Conservation (phyloP, 2,888 invertebrate genomes). For the Horisme vitalbata region DNA sequence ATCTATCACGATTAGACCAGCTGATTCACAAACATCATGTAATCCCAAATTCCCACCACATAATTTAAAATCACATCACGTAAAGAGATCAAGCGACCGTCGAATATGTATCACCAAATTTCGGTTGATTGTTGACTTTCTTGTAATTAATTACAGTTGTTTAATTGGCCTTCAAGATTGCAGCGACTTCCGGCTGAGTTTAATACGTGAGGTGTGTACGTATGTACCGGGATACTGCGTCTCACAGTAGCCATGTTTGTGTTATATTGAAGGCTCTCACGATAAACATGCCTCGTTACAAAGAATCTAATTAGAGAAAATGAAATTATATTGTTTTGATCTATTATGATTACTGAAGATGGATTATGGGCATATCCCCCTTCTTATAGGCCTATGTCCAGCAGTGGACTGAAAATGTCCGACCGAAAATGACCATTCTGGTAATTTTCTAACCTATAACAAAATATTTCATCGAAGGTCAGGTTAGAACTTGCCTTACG, state of each 20-base stretch:
- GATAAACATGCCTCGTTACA: no score
- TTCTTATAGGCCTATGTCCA: no score
- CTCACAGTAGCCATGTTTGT: not conserved
- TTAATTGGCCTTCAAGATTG: slow-evolving; percentile 40
- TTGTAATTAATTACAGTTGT: slow-evolving; percentile 54
- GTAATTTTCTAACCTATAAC: no score
- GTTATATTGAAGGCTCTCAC: not conserved
- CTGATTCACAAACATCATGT: slow-evolving; percentile 50
- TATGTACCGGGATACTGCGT: slow-evolving; percentile 4
- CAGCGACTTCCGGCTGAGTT: slow-evolving; percentile 25
- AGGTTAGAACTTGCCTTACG: no score
- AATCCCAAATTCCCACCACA: slow-evolving; percentile 46
- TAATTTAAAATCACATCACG: slow-evolving; percentile 53
- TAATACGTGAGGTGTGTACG: slow-evolving; percentile 26
- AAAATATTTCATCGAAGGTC: no score
- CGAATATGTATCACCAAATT: slow-evolving; percentile 56
- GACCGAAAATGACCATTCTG: no score
- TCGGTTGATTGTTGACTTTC: slow-evolving; percentile 63
- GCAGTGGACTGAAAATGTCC: no score
- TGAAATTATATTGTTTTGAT: no score
- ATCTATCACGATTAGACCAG: not conserved
- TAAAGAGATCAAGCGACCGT: slow-evolving; percentile 53
- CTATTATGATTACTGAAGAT: no score
- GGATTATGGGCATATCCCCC: no score
- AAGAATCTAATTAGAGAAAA: no score